phyloP scores from a whole-genome alignment of 2,888 invertebrate genomes.

The Philereme vetulata region DNA sequence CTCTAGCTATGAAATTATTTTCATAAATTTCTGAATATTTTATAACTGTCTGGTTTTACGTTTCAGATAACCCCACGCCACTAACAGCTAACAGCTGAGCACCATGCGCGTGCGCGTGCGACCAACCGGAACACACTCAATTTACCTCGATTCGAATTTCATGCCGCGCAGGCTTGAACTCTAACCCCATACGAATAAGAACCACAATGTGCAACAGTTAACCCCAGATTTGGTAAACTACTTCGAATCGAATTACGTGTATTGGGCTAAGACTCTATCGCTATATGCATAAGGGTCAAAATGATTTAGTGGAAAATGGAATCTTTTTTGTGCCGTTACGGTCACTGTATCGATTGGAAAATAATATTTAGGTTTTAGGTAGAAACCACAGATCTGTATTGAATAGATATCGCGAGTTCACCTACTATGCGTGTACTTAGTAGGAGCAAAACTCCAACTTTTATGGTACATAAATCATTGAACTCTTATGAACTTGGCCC shows the following conservation, averaged over 20 bases:
- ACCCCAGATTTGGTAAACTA: no score
- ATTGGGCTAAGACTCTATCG: neutral
- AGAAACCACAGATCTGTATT: neutral
- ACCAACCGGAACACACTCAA: slow-evolving; percentile 57
- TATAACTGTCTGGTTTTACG: slow-evolving; percentile 26
- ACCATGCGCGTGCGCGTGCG: slow-evolving; percentile 46
- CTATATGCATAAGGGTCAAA: slow-evolving; percentile 21
- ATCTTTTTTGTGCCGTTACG: slow-evolving; percentile 16
- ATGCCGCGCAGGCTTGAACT: slow-evolving; percentile 39
- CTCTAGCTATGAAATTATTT: no score
- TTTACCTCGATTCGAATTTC: slow-evolving; percentile 63
- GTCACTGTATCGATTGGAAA: slow-evolving; percentile 29
- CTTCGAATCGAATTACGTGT: neutral
- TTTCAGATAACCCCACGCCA: slow-evolving; percentile 79
- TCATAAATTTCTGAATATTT: neutral
- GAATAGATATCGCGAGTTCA: no score
- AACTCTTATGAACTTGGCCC: no score
- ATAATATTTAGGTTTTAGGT: slow-evolving; percentile 28
- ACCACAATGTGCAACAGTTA: slow-evolving; percentile 22
- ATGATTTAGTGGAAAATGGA: slow-evolving; percentile 22
- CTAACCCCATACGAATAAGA: slow-evolving; percentile 23
- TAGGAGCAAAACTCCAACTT: no score
- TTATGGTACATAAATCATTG: no score
- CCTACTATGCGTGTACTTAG: no score
- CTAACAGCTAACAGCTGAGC: slow-evolving; percentile 57